Conservation (phyloP, 2,888 invertebrate genomes). For the Pantelozetes paolii region DNA sequence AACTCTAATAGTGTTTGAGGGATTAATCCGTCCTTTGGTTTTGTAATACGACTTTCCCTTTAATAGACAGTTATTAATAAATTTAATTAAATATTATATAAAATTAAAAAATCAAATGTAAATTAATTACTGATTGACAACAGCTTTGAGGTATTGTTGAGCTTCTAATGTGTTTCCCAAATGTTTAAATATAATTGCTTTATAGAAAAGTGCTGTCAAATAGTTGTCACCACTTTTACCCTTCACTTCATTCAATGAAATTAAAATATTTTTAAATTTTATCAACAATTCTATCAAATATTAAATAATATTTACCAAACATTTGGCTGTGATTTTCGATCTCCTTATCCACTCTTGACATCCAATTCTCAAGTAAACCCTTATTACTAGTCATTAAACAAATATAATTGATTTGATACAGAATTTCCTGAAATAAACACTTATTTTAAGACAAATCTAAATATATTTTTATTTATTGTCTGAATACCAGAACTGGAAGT, state of each 20-base stretch:
- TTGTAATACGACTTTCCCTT: conserved; percentile 5
- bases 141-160: conserved; percentile 9
- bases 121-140: conserved; percentile 9
- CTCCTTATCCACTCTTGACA: conserved; percentile 33
- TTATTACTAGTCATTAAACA: conserved; percentile 27
- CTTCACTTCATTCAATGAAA: not conserved
- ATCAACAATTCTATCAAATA: too few species aligned
- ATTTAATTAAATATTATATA: not conserved
- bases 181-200: conserved; percentile 9
- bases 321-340: conserved; percentile 26
- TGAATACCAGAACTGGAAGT: conserved; percentile 35
- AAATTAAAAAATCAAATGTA: not conserved
- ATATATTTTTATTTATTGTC: not conserved
- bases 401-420: conserved; percentile 40
- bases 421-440: conserved; percentile 25
- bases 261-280: not conserved
- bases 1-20: conserved; percentile 12
- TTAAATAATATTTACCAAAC: conserved; percentile 27
- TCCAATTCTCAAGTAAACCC: conserved; percentile 18
- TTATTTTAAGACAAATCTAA: too few species aligned
- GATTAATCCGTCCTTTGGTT: not conserved
- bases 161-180: conserved; percentile 17
- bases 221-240: not conserved
- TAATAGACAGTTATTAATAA: too few species aligned
- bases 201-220: conserved; percentile 20